These are phyloP conservation scores for Megaleporinus macrocephalus DNA, from an alignment of 2,113 vertebrate genomes.

Conservation along the genomic window DNA sequence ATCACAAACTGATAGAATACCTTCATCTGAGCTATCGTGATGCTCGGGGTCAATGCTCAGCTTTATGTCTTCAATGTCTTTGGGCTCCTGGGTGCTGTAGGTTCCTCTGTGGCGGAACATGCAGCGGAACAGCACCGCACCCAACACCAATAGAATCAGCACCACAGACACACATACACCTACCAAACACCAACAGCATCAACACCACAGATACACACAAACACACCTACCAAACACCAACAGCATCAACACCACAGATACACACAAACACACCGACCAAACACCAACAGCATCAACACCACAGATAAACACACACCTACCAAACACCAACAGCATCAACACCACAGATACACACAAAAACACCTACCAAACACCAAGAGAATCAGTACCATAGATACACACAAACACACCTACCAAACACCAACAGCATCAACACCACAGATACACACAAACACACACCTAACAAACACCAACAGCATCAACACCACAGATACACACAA, in stretches of 20 bases:
- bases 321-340: no score
- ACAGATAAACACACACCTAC: conserved; percentile 76
- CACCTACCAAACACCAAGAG: conserved; percentile 75
- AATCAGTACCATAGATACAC: conserved; percentile 70
- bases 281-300: conserved; percentile 74
- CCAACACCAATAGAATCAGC: conserved; percentile 75
- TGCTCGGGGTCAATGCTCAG: conserved; percentile 76
- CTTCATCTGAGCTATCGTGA: conserved; percentile 75
- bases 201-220: not conserved
- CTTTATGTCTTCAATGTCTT: conserved; percentile 73
- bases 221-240: conserved; percentile 66
- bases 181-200: conserved; percentile 45
- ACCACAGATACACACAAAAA: not conserved
- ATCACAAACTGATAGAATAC: conserved; percentile 25
- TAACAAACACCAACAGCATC: not conserved
- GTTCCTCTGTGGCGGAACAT: conserved; percentile 81
- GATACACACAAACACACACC: no score
- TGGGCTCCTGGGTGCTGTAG: conserved; percentile 84
- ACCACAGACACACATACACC: conserved; percentile 74
- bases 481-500: no score
- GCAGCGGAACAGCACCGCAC: conserved; percentile 72
- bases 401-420: conserved; percentile 72
- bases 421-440: not conserved
- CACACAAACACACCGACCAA: no score
- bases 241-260: no score